Base-by-base conservation (phyloP, 2,888 invertebrate species). In the Hydraecia micacea region DNA sequence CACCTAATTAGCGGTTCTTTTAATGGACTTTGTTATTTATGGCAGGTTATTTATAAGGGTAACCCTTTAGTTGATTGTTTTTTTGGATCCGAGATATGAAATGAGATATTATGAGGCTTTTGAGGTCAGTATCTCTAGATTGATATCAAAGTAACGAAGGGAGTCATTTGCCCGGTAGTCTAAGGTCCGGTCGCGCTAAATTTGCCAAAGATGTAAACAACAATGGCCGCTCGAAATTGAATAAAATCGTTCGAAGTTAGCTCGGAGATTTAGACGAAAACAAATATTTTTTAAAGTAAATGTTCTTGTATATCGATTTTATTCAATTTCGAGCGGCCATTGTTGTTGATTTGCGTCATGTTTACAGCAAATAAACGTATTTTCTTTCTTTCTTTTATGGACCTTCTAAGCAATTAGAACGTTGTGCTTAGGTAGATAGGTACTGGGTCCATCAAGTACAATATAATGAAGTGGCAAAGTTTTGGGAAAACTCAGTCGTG, bases 1-100 rank as follows among this genome's bases (percentile, higher is more conserved):
- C 58, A 66, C 58, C 15, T 73, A 73, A 76, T 79, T 83, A 77
- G 76, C 25, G 8, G 46, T n/a, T 15, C 15, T 72, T 73, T 70
- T 79, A 86, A 86, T 76, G 71, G 72, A 58, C 6, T 63, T 68
- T 18, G 72, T 69, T 58, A 76, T 83, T 79, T 79, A 85, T 69
- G 69, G n/a, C 42, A 28, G 65, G 67, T 71, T 85, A 83, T 86
- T 86, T 85, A 70, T 72, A 83, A 36, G 79, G 36, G 46, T 58
- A 66, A 73, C 73, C 68, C 49, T 68, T 68, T 66, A 60, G 49
- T 62, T 73, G 25, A 28, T 42, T 36, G 13, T 49, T 65, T 78
- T 65, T 63, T 81, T 60, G 13, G 1, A 73, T 71, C 13, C 7
- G 55, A 68, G 69, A 46, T 81, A 85, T 36, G 55, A 39, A 70